phyloP scores from a whole-genome alignment of 2,888 invertebrate genomes.

The Tachystola acroxantha region DNA sequence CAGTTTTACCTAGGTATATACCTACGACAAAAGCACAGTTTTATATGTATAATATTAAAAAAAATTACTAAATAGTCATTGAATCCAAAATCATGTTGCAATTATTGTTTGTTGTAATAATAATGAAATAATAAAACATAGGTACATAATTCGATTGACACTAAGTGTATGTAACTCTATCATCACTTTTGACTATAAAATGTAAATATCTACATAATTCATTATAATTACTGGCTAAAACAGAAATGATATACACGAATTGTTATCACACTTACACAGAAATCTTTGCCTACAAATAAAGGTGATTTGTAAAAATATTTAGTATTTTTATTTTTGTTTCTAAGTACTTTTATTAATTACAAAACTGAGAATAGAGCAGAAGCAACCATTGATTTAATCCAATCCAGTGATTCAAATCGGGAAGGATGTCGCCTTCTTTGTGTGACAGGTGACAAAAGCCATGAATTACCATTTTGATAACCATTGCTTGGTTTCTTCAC shows the following conservation, averaged over 20 bases:
- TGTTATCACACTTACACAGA: conserved; percentile 51
- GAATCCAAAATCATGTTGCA: neutral
- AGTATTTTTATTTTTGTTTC: conserved; percentile 5
- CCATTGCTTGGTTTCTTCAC: too few relatives aligned
- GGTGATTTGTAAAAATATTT: conserved; percentile 45
- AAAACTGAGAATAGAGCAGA: too few relatives aligned
- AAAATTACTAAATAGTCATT: too few relatives aligned
- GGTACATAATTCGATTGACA: conserved; percentile 10
- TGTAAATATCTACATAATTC: neutral
- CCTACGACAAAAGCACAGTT: too few relatives aligned
- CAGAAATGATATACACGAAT: conserved; percentile 32
- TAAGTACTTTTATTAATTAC: too few relatives aligned
- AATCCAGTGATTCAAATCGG: too few relatives aligned
- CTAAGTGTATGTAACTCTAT: conserved; percentile 24
- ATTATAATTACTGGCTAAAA: conserved; percentile 12
- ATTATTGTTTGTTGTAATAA: neutral
- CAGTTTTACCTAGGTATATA: too few relatives aligned
- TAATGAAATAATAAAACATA: neutral
- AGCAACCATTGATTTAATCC: too few relatives aligned
- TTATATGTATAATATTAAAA: too few relatives aligned
- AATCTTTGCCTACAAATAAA: conserved; percentile 61
- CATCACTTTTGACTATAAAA: conserved; percentile 25
- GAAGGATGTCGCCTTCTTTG: too few relatives aligned
- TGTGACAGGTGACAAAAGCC: too few relatives aligned
- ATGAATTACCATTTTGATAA: too few relatives aligned